Conservation (phyloP, 2,113 vertebrate genomes). For the Platanista minor region DNA sequence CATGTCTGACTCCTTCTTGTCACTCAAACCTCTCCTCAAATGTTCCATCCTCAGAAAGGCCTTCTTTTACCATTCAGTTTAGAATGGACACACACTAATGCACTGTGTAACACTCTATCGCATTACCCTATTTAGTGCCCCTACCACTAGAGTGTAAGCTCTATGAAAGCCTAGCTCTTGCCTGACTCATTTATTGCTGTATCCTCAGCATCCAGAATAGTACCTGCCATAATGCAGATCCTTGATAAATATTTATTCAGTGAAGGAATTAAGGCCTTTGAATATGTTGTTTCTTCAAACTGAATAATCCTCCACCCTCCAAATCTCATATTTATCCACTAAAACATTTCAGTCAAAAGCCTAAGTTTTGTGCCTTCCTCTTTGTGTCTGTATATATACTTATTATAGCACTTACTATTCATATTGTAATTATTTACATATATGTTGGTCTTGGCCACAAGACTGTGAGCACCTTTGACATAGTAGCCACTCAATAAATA, state of each 20-base stretch:
- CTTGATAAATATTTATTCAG: not conserved
- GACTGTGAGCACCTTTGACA: not conserved
- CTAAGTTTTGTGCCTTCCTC: not conserved
- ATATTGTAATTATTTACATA: not conserved
- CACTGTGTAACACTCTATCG: not conserved
- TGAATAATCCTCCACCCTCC: not conserved
- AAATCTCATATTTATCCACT: not conserved
- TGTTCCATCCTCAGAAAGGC: not conserved
- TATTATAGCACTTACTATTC: not conserved
- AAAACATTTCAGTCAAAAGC: not conserved
- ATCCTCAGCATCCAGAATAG: not conserved
- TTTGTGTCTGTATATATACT: not conserved
- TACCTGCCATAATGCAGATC: not conserved
- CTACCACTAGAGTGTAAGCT: not conserved
- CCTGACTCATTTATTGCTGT: not conserved
- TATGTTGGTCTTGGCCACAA: not conserved
- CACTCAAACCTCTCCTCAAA: not conserved
- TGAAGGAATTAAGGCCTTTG: conserved; percentile 2
- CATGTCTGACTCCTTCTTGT: not conserved
- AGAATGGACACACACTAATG: not conserved
- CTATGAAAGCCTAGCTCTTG: not conserved
- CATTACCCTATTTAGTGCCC: not conserved
- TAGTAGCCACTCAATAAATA: not conserved
- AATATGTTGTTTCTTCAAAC: not conserved
- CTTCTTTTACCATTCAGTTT: not conserved